Evolutionary conservation across 2,888 invertebrate species (phyloP).

Genomic region (Lochmaea capreae): DNA sequence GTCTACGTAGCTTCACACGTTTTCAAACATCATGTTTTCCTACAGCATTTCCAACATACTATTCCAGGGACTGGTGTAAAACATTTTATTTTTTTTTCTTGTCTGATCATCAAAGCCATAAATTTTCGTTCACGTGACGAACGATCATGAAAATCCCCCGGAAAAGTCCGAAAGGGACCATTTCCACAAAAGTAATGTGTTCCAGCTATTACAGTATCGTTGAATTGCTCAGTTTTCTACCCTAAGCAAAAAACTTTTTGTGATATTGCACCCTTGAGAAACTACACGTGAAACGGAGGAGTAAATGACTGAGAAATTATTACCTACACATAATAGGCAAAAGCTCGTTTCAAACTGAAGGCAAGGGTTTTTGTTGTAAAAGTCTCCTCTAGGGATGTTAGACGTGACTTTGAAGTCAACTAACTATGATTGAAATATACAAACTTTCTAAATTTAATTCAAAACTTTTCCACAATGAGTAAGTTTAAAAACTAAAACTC

Average conservation of each 20-base stretch:
- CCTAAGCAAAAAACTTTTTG: slow-evolving; percentile 37
- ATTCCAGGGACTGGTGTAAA: not conserved
- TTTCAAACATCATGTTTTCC: not conserved
- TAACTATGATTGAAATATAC: too few species aligned
- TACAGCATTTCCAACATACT: not conserved
- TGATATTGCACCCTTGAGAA: slow-evolving; percentile 30
- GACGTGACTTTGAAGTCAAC: too few species aligned
- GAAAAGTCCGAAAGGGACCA: slow-evolving; percentile 50
- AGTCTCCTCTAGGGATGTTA: not conserved
- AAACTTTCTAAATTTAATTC: too few species aligned
- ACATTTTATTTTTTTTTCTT: slow-evolving; percentile 8
- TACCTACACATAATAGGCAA: not conserved
- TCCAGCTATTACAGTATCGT: slow-evolving; percentile 55
- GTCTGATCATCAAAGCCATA: slow-evolving; percentile 24
- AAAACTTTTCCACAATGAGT: too few species aligned
- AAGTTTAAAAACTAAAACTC: too few species aligned
- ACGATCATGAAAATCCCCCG: slow-evolving; percentile 34
- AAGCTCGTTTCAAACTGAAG: not conserved
- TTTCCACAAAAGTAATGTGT: slow-evolving; percentile 56
- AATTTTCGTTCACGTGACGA: slow-evolving; percentile 24
- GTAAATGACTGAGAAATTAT: slow-evolving; percentile 23
- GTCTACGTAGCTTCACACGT: too few species aligned
- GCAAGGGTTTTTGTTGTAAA: not conserved
- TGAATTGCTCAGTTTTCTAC: slow-evolving; percentile 45
- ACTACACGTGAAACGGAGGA: slow-evolving; percentile 18